Percentiles rank a stretch among this genome's conserved stretches.
phyloP scores from a whole-genome alignment of 2,113 vertebrate genomes.

The Osmerus mordax region DNA sequence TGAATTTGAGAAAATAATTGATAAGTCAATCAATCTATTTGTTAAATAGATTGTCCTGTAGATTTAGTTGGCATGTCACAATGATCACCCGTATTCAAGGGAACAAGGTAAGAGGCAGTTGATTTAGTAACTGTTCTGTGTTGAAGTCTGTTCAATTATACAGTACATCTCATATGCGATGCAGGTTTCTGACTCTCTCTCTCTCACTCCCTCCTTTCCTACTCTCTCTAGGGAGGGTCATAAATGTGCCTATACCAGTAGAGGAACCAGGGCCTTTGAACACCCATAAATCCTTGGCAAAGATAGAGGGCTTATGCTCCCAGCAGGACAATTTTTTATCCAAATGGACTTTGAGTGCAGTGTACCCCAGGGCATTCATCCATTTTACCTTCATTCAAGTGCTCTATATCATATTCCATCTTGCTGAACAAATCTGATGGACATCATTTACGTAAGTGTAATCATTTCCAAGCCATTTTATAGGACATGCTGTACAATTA shows the following conservation, averaged over 20 bases:
- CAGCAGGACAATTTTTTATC: conserved; percentile 30
- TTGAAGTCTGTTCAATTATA: background rate
- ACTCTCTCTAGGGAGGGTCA: background rate
- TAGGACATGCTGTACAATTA: too few relatives aligned
- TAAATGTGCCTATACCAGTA: conserved; percentile 21
- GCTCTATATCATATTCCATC: conserved; percentile 12
- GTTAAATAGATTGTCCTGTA: background rate
- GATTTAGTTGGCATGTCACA: background rate
- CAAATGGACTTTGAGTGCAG: conserved; percentile 27
- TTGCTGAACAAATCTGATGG: background rate
- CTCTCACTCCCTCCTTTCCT: background rate
- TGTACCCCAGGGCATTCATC: background rate
- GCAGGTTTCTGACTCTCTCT: too few relatives aligned
- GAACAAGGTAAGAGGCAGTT: conserved; percentile 12
- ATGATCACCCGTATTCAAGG: background rate
- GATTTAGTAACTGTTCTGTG: conserved; percentile 25
- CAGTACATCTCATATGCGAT: too few relatives aligned
- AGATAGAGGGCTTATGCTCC: conserved; percentile 13
- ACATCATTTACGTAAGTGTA: conserved; percentile 21
- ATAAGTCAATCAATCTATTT: too few relatives aligned
- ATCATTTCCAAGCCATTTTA: too few relatives aligned
- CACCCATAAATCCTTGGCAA: conserved; percentile 46
- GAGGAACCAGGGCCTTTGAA: conserved; percentile 16
- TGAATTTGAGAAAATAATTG: too few relatives aligned
- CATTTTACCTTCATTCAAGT: conserved; percentile 4